Evolutionary conservation across 2,888 invertebrate species (phyloP).

Genomic region (Ceratothoa steindachneri): DNA sequence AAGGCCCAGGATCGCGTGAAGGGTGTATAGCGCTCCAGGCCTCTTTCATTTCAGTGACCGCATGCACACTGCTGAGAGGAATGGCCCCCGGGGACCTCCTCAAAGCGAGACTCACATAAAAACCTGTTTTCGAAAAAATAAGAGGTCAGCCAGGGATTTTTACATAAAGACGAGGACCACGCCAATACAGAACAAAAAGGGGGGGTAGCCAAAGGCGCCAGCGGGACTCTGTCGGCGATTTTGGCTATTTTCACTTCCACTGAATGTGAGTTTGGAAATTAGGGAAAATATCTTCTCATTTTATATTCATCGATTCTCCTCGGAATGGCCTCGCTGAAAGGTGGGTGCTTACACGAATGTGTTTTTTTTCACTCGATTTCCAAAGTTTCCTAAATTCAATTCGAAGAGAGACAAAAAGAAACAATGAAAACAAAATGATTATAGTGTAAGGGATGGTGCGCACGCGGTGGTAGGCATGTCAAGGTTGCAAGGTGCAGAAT

Average conservation of each 20-base stretch:
- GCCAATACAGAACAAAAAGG: constrained; percentile 9
- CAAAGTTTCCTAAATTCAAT: neutral
- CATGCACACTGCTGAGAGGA: constrained; percentile 28
- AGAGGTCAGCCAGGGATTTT: constrained; percentile 43
- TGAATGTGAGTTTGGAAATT: constrained; percentile 8
- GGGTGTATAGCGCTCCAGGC: neutral
- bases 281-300: constrained; percentile 12
- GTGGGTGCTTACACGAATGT: neutral
- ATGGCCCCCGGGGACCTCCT: constrained; percentile 32
- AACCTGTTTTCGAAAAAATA: constrained; percentile 38
- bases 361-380: neutral
- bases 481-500: no score
- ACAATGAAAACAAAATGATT: neutral
- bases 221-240: neutral
- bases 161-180: constrained; percentile 30
- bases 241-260: constrained; percentile 8
- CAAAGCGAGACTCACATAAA: constrained; percentile 27
- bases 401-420: neutral
- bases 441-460: no score
- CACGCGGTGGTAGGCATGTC: no score
- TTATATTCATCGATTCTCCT: constrained; percentile 1
- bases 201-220: neutral
- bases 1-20: neutral
- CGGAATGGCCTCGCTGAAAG: neutral
- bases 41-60: neutral